These are phyloP conservation scores for Atta cephalotes DNA, from an alignment of 1,140 invertebrate genomes.

Conservation along the genomic window DNA sequence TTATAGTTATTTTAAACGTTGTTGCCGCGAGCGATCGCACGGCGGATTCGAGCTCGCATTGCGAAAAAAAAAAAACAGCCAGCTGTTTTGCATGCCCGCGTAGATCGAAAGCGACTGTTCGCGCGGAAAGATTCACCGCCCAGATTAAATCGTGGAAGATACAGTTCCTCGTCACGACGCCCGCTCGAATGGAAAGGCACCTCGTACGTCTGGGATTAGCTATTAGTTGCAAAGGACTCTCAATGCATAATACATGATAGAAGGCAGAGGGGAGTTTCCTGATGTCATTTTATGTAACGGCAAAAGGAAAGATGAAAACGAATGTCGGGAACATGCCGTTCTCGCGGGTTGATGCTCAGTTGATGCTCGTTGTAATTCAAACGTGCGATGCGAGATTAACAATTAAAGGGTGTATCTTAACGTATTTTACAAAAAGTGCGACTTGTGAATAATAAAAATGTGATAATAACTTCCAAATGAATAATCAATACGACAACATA, in stretches of 20 bases:
- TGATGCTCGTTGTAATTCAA: slow-evolving; percentile 16
- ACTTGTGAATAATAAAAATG: background rate
- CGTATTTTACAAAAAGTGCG: background rate
- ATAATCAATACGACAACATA: background rate
- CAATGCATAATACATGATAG: slow-evolving; percentile 65
- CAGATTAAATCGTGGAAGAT: slow-evolving; percentile 74
- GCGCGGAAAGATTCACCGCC: slow-evolving; percentile 70
- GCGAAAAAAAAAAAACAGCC: slow-evolving; percentile 29
- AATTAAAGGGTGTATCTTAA: background rate
- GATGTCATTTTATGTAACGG: slow-evolving; percentile 56
- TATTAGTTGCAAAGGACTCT: slow-evolving; percentile 65
- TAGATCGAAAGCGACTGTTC: slow-evolving; percentile 73
- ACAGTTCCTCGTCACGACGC: slow-evolving; percentile 73
- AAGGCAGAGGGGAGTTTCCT: slow-evolving; percentile 28
- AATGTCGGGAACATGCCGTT: slow-evolving; percentile 13
- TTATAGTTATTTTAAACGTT: slow-evolving; percentile 67
- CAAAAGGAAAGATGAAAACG: slow-evolving; percentile 21
- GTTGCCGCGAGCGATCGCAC: slow-evolving; percentile 40
- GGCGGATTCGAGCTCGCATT: slow-evolving; percentile 40
- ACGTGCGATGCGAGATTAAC: background rate
- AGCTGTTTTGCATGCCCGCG: slow-evolving; percentile 67
- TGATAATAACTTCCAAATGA: background rate
- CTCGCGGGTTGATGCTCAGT: slow-evolving; percentile 8
- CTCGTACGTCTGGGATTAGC: slow-evolving; percentile 60
- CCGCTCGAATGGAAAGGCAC: slow-evolving; percentile 65